These are phyloP conservation scores for Caenorhabditis brenneri DNA, from an alignment of 1,140 invertebrate species.

Conservation along the genomic window DNA sequence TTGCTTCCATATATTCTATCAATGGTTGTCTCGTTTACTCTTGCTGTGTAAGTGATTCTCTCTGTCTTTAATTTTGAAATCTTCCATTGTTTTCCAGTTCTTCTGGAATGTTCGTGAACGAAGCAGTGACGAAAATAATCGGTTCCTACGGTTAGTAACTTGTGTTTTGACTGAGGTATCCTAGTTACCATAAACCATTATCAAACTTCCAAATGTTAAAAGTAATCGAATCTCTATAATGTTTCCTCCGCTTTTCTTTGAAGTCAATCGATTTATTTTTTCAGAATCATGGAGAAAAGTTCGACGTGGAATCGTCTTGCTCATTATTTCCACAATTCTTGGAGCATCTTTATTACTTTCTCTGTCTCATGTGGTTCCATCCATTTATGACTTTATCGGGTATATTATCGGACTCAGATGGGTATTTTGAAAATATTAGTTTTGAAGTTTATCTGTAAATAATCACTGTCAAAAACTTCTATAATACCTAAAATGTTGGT, in stretches of 20 bases:
- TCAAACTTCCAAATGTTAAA: too few relatives aligned
- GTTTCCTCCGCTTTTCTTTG: too few relatives aligned
- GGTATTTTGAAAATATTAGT: background rate
- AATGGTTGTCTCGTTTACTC: background rate
- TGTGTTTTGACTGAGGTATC: background rate
- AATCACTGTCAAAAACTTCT: too few relatives aligned
- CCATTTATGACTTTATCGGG: background rate
- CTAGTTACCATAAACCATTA: too few relatives aligned
- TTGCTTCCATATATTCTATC: background rate
- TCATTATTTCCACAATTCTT: background rate
- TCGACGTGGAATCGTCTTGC: background rate
- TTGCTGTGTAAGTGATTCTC: background rate
- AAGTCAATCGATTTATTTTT: too few relatives aligned
- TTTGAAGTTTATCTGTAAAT: background rate
- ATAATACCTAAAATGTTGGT: too few relatives aligned
- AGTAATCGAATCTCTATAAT: too few relatives aligned
- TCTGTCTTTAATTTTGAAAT: background rate
- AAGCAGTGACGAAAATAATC: background rate
- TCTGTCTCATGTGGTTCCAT: background rate
- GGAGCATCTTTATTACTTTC: background rate
- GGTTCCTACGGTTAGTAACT: background rate
- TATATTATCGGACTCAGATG: background rate
- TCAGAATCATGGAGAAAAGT: background rate
- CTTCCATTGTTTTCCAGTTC: background rate
- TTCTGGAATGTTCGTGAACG: background rate